These are phyloP conservation scores for Cyanoderma ruficeps DNA, from an alignment of 2,113 vertebrate genomes.

Conservation along the genomic window DNA sequence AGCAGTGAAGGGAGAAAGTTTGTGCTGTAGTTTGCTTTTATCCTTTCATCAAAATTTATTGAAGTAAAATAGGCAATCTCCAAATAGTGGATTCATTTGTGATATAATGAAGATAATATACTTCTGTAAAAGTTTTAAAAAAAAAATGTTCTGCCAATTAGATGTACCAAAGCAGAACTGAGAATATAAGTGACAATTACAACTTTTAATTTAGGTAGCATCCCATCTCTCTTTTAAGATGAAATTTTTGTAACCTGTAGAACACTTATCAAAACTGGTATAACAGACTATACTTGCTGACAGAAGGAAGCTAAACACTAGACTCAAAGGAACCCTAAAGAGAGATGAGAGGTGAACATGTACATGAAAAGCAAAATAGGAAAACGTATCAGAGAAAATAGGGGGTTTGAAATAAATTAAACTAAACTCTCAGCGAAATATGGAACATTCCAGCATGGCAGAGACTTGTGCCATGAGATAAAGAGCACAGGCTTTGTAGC, in stretches of 20 bases:
- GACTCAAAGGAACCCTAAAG: fast-evolving
- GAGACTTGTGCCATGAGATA: neutral
- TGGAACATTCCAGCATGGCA: neutral
- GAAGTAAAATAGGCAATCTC: neutral
- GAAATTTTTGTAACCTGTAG: neutral
- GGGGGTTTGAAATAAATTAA: neutral
- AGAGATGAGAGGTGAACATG: neutral
- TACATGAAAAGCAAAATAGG: neutral
- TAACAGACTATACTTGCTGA: neutral
- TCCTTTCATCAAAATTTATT: neutral
- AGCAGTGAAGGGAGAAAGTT: neutral
- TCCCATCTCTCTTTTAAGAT: neutral
- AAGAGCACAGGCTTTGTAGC: neutral
- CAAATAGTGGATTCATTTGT: neutral
- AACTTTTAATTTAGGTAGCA: neutral
- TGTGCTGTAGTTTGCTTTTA: neutral
- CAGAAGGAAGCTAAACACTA: neutral
- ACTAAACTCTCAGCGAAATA: neutral
- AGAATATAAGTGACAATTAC: neutral
- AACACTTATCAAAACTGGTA: neutral
- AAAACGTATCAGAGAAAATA: neutral
- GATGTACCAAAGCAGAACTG: neutral
- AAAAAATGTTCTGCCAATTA: neutral
- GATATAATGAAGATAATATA: neutral
- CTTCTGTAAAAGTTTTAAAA: neutral